phyloP scores from a whole-genome alignment of 2,888 invertebrate genomes.

The Graphium colonna region DNA sequence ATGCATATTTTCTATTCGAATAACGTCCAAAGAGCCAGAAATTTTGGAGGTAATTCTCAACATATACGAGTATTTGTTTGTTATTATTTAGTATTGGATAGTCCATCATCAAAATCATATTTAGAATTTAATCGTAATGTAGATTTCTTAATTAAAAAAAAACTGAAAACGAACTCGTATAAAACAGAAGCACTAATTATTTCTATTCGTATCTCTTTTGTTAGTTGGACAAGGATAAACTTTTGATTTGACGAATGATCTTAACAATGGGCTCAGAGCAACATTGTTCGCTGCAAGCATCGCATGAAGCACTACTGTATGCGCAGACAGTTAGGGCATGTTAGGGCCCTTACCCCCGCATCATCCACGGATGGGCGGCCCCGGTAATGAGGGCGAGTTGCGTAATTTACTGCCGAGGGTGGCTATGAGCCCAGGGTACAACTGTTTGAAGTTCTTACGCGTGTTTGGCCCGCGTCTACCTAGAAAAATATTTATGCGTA shows the following conservation, averaged over 20 bases:
- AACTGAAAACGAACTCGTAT: too few relatives aligned
- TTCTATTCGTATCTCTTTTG: too few relatives aligned
- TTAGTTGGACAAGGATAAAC: not conserved
- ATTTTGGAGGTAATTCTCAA: too few relatives aligned
- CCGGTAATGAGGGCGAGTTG: constrained; percentile 72
- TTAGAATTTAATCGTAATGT: too few relatives aligned
- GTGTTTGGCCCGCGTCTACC: constrained; percentile 49
- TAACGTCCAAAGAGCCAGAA: too few relatives aligned
- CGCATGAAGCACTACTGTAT: constrained; percentile 25
- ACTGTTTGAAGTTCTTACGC: constrained; percentile 75
- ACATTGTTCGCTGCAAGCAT: constrained; percentile 19
- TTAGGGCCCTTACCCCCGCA: constrained; percentile 34
- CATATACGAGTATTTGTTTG: too few relatives aligned
- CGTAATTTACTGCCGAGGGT: constrained; percentile 62
- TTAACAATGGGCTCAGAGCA: constrained; percentile 5
- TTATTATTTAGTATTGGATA: too few relatives aligned
- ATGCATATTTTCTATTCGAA: too few relatives aligned
- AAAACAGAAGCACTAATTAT: too few relatives aligned
- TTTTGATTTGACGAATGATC: not conserved
- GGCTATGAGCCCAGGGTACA: constrained; percentile 56
- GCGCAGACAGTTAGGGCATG: constrained; percentile 27
- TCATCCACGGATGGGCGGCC: constrained; percentile 65
- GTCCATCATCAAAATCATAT: too few relatives aligned
- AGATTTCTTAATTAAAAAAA: too few relatives aligned
- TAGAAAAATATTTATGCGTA: constrained; percentile 25